Percentiles rank a stretch among this genome's conserved stretches.
phyloP scores from a whole-genome alignment of 2,113 vertebrate genomes.

The Muscicapa adusta region DNA sequence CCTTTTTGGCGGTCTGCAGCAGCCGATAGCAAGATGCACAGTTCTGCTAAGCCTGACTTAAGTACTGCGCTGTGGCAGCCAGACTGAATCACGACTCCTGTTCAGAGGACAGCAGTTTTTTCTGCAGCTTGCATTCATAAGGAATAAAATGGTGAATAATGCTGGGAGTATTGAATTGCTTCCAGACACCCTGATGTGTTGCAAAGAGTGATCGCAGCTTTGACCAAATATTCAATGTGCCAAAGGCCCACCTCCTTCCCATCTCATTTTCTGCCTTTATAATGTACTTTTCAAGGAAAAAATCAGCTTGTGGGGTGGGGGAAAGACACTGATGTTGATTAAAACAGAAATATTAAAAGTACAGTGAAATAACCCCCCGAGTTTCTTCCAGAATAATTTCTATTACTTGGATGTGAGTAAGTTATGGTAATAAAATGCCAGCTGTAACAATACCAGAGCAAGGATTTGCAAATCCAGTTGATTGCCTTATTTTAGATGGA shows the following conservation, averaged over 20 bases:
- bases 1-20: background rate
- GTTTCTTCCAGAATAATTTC: background rate
- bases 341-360: background rate
- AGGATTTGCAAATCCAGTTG: background rate
- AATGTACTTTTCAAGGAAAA: background rate
- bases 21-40: fast-evolving
- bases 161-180: fast-evolving
- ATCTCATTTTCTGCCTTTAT: background rate
- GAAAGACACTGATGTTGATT: background rate
- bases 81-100: fast-evolving
- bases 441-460: background rate
- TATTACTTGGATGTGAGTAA: background rate
- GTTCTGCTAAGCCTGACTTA: background rate
- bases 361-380: background rate
- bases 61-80: background rate
- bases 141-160: background rate
- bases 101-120: background rate
- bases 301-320: background rate
- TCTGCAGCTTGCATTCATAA: background rate
- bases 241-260: background rate
- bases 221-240: background rate
- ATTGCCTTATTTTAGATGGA: background rate
- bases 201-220: fast-evolving
- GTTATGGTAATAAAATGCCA: background rate
- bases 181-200: background rate